Evolutionary conservation across 2,888 invertebrate species (phyloP), one percentile per base, ranked within the genome.

Genomic region (Lithosia quadra): DNA sequence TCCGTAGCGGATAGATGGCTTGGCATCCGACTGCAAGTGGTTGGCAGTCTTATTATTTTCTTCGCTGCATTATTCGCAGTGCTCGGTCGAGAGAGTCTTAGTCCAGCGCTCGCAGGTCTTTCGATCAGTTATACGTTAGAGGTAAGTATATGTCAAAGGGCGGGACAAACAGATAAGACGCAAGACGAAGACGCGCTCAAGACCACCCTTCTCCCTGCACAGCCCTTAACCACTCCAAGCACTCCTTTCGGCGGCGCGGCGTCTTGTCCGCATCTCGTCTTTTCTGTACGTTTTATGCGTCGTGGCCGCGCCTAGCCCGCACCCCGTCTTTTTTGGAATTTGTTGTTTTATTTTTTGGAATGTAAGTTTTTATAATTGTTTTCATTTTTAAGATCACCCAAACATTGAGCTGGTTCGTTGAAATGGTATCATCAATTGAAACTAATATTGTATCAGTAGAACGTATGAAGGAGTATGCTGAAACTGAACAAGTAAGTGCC

Each of bases 361-460:
- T n/a, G n/a, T n/a, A n/a, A n/a, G n/a, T n/a, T n/a, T n/a, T n/a
- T n/a, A n/a, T n/a, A n/a, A n/a, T n/a, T n/a, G n/a, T n/a, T n/a
- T n/a, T n/a, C n/a, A n/a, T n/a, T n/a, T n/a, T n/a, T n/a, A 88
- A 98, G 98, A 97, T 98, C 72, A 99, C 99, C 0, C 98, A 98
- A 96, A 98, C 98, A 0, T 94, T 99, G 57, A 99, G 99, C 92
- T 99, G 99, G 98, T 95, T 99, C 82, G 99, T 99, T 34, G 96
- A 99, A 77, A 98, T 99, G 98, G 98, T 98, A 0, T 98, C 98
- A 1, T 99, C 99, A 87, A 97, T 99, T 57, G 99, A 99, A 95
- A 99, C 99, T 0, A 99, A 99, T 90, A 99, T 99, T 82, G 99
- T 99, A 0, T 98, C 99, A 2, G 99, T 99, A 0, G 99, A 99